Conservation (phyloP, 2,113 vertebrate genomes). For the Phaethornis superciliosus region DNA sequence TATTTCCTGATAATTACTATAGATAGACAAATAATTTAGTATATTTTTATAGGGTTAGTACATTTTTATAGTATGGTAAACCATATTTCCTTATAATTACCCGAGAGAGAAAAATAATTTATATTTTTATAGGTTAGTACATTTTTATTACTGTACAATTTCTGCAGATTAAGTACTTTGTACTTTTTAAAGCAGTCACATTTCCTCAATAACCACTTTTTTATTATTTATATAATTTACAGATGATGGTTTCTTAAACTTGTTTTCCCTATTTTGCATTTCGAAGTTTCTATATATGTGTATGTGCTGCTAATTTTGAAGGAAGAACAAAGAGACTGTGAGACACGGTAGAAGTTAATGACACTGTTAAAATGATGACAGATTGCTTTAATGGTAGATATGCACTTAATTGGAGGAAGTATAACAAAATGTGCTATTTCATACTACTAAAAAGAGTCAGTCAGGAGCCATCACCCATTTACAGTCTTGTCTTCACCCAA, state of each 20-base stretch:
- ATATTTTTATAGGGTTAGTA: conserved; percentile 70
- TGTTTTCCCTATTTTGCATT: conserved; percentile 70
- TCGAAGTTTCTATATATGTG: conserved; percentile 68
- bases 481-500: conserved; percentile 46
- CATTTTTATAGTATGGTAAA: conserved; percentile 73
- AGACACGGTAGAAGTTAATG: conserved; percentile 74
- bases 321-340: conserved; percentile 72
- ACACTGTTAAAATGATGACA: conserved; percentile 77
- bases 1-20: conserved; percentile 74
- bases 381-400: conserved; percentile 77
- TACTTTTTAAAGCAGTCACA: conserved; percentile 56
- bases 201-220: conserved; percentile 51
- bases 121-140: conserved; percentile 73
- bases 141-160: conserved; percentile 74
- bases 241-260: conserved; percentile 70
- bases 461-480: conserved; percentile 72
- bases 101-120: conserved; percentile 71
- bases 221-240: conserved; percentile 76
- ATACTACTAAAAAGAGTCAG: conserved; percentile 72
- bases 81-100: conserved; percentile 76
- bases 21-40: conserved; percentile 74
- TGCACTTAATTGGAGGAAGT: conserved; percentile 76
- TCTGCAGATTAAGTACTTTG: conserved; percentile 65
- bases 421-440: conserved; percentile 76
- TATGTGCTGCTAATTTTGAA: conserved; percentile 75